Conservation (phyloP, 2,797 vertebrate species). For the Mastacembelus armatus region DNA sequence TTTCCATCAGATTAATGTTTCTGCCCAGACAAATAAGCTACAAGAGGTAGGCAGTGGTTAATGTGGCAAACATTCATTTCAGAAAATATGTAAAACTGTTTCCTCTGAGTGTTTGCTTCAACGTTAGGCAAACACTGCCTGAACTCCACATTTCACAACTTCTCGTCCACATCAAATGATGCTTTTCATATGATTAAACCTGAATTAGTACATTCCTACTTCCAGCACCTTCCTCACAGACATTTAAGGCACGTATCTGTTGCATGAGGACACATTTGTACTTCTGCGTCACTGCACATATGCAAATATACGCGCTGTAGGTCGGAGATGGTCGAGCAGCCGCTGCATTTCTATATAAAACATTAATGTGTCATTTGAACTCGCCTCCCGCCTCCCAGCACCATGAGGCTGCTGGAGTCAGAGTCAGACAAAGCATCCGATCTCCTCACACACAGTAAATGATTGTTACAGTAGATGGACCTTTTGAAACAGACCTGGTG, state of each 20-base stretch:
- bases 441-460: conserved; percentile 1
- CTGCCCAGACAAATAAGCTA: background rate
- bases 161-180: background rate
- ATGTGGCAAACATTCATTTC: background rate
- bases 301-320: too few relatives aligned
- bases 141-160: background rate
- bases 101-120: background rate
- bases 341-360: too few relatives aligned
- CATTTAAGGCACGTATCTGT: background rate
- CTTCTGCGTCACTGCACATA: too few relatives aligned
- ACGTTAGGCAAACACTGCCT: background rate
- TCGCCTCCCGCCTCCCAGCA: too few relatives aligned
- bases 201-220: background rate
- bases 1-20: background rate
- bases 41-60: background rate
- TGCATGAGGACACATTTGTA: too few relatives aligned
- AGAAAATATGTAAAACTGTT: background rate
- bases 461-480: background rate
- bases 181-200: background rate
- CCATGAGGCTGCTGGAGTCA: too few relatives aligned
- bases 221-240: background rate
- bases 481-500: background rate
- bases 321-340: too few relatives aligned
- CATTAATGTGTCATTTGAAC: too few relatives aligned
- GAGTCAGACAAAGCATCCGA: background rate